A percentile compares a stretch with the other conserved stretches of the same genome.
These are phyloP conservation scores for Neocrepidodera transversa DNA, from an alignment of 2,888 invertebrate species.

Conservation along the genomic window DNA sequence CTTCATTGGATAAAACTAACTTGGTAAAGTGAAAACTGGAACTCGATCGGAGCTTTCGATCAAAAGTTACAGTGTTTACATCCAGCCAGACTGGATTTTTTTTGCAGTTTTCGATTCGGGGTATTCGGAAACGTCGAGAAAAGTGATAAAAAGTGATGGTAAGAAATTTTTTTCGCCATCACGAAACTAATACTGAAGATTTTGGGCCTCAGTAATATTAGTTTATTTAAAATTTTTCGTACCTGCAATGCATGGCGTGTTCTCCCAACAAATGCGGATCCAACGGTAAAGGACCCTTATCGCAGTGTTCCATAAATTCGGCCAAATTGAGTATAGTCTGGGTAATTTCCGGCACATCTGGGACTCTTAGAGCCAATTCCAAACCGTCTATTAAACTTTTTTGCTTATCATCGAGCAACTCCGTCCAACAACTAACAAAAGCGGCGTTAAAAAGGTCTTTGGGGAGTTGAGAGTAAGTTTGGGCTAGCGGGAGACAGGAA, in stretches of 20 bases:
- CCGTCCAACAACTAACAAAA: constrained; percentile 99
- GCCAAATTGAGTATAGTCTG: constrained; percentile 96
- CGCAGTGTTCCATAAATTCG: constrained; percentile 99
- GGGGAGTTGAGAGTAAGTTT: constrained; percentile 94
- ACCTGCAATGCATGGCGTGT: constrained; percentile 92
- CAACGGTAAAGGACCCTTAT: constrained; percentile 92
- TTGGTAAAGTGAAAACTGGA: no score
- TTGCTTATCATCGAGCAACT: constrained; percentile 81
- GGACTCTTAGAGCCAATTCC: constrained; percentile 88
- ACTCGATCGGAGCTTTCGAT: no score
- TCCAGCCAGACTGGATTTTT: no score
- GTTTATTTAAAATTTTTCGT: constrained; percentile 7
- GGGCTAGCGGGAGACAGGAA: constrained; percentile 90
- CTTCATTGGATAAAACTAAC: no score
- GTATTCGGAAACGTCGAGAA: no score
- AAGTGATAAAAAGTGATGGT: no score
- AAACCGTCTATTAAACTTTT: constrained; percentile 79
- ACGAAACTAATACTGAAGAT: no score
- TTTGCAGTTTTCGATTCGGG: no score
- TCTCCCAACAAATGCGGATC: constrained; percentile 88
- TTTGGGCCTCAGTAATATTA: no score
- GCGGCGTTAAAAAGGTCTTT: constrained; percentile 98
- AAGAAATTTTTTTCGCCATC: no score
- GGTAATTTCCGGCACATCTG: constrained; percentile 94
- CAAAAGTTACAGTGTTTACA: no score